Percentiles rank a stretch among this genome's conserved stretches.
These are phyloP conservation scores for Iguana delicatissima DNA, from an alignment of 2,797 vertebrate genomes.

Conservation along the genomic window DNA sequence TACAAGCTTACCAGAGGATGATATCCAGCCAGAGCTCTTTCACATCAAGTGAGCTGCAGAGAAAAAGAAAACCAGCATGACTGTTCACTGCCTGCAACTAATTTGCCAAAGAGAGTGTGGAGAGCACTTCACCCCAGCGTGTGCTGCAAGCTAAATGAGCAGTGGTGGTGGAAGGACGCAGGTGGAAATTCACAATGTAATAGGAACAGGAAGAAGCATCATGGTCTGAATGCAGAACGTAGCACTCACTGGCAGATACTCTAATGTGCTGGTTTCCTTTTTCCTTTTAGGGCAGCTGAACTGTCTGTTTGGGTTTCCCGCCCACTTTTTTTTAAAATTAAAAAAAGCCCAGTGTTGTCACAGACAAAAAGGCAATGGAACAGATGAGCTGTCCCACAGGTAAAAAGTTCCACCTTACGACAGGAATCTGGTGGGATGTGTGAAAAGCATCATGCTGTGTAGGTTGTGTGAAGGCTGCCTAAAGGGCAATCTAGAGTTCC, in stretches of 20 bases:
- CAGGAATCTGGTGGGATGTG: slow-evolving; percentile 63
- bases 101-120: slow-evolving; percentile 69
- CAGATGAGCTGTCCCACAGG: slow-evolving; percentile 73
- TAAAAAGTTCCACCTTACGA: slow-evolving; percentile 69
- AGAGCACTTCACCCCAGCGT: slow-evolving; percentile 49
- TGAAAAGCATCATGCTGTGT: slow-evolving; percentile 54
- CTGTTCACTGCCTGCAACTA: slow-evolving; percentile 69
- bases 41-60: slow-evolving; percentile 81
- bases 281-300: slow-evolving; percentile 78
- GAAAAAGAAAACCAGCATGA: slow-evolving; percentile 81
- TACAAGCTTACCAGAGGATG: slow-evolving; percentile 84
- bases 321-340: neutral
- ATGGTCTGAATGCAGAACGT: slow-evolving; percentile 76
- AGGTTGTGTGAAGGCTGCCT: slow-evolving; percentile 47
- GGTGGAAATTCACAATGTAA: slow-evolving; percentile 87
- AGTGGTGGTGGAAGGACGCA: slow-evolving; percentile 66
- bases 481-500: slow-evolving; percentile 48
- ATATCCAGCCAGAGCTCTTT: slow-evolving; percentile 87
- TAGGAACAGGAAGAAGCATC: slow-evolving; percentile 90
- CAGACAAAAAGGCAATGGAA: slow-evolving; percentile 80
- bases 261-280: slow-evolving; percentile 77
- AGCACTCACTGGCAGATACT: slow-evolving; percentile 31
- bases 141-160: slow-evolving; percentile 78
- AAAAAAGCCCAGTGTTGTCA: slow-evolving; percentile 53
- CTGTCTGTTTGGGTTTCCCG: slow-evolving; percentile 11